Conservation (phyloP, 2,888 invertebrate species). For the Digitonthophagus gazella region DNA sequence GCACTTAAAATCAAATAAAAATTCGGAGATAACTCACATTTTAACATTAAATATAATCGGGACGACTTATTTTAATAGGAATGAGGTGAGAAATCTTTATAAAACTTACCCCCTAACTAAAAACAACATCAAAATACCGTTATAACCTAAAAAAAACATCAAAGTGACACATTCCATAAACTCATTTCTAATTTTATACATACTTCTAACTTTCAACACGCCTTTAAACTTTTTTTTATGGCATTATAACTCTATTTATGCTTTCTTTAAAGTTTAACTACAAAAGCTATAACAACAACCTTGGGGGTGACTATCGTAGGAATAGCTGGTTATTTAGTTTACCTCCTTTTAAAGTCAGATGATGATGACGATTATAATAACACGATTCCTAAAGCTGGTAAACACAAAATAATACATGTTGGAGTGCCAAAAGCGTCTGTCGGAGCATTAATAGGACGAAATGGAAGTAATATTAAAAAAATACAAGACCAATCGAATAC, state of each 20-base stretch:
- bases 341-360: conserved; percentile 66
- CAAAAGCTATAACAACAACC: conserved; percentile 52
- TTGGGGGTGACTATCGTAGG: conserved; percentile 68
- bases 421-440: conserved; percentile 63
- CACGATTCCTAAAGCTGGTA: conserved; percentile 38
- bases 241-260: background rate
- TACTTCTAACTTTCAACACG: no score
- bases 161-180: no score
- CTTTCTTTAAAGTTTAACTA: conserved; percentile 8
- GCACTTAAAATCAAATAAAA: background rate
- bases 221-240: no score
- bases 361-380: conserved; percentile 53
- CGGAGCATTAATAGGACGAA: conserved; percentile 69
- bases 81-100: no score
- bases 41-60: no score
- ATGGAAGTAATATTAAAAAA: conserved; percentile 72
- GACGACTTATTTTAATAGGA: no score
- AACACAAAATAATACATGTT: conserved; percentile 57
- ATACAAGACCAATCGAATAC: conserved; percentile 74
- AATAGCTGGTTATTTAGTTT: conserved; percentile 67
- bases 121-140: no score
- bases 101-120: no score
- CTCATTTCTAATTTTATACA: no score
- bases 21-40: no score
- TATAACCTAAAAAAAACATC: no score